Percentiles rank a stretch among this genome's conserved stretches.
These are phyloP conservation scores for Axea sp. DNA, from an alignment of 2,888 invertebrate species.

Conservation along the genomic window DNA sequence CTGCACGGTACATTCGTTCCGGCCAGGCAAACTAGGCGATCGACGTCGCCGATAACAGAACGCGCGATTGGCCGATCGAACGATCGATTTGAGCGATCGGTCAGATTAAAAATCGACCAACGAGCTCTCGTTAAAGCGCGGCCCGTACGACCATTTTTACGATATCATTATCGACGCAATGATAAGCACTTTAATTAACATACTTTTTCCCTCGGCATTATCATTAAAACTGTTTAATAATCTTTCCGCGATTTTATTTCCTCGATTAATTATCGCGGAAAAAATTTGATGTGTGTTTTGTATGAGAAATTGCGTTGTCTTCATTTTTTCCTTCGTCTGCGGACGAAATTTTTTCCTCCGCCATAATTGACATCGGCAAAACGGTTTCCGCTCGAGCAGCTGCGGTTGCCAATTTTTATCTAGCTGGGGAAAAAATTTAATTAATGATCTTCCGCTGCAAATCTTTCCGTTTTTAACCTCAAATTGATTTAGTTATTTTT, in stretches of 20 bases:
- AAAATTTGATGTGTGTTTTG: constrained; percentile 5
- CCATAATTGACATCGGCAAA: constrained; percentile 30
- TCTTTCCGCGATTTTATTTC: constrained; percentile 29
- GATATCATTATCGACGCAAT: constrained; percentile 51
- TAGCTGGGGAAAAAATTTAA: constrained; percentile 24
- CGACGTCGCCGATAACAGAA: constrained; percentile 64
- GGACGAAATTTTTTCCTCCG: neutral
- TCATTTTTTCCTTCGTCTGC: neutral
- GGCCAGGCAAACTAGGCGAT: constrained; percentile 68
- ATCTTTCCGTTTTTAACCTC: constrained; percentile 1
- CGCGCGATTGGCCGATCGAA: constrained; percentile 50
- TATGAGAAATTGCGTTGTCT: neutral
- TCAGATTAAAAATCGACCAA: constrained; percentile 49
- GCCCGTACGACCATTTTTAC: constrained; percentile 22
- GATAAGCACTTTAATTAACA: constrained; percentile 61
- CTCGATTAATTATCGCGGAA: constrained; percentile 14
- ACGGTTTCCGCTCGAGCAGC: constrained; percentile 38
- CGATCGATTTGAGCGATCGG: constrained; percentile 58
- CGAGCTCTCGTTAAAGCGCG: constrained; percentile 48
- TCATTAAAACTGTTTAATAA: constrained; percentile 25
- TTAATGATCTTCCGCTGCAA: constrained; percentile 15
- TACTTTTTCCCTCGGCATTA: constrained; percentile 23
- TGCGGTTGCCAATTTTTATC: constrained; percentile 16
- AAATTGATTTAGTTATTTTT: constrained; percentile 19
- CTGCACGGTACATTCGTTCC: constrained; percentile 68